Evolutionary conservation across 2,113 vertebrate genomes (phyloP), one percentile per base, ranked within the genome.

Genomic region (Rhynchomys soricoides): DNA sequence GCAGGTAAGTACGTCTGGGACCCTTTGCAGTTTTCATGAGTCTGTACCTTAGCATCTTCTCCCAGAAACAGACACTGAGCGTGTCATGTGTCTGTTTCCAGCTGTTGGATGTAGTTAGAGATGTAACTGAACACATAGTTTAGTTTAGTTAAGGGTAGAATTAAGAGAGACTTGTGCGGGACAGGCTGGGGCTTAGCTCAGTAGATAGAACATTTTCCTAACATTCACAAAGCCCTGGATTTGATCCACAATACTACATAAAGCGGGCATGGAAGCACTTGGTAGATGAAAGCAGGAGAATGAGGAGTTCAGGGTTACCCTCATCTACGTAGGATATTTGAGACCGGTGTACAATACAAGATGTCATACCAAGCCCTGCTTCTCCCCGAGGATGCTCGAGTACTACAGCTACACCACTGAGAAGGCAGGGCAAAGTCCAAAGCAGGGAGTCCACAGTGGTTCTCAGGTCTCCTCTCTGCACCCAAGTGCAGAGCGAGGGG

Each of bases 1-100:
- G 98, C 99, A 97, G 99, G 99, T 99, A 90, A 98, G 98, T 85
- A 31, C 66, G 15, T 0, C 0, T 91, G 37, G 43, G 31, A 21
- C 85, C 66, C 89, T 95, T 19, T 19, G 40, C 26, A 66, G 45
- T 83, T 15, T 64, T 16, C 7, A 0, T 50, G 89, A 82, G 70
- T 43, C 48, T 50, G 59, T 1, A n/a, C 55, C 91, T 70, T 22
- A 81, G 43, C 48, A 90, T 92, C 82, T 66, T 8, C 17, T 95
- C 16, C 26, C 68, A 93, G 74, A 90, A 92, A 74, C 59, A 87
- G 31, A 88, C 85, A 34, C 55, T 90, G 26, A 70, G 82, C n/a
- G 22, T 78, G 15, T 31, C 1, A 37, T 92, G 19, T n/a, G n/a
- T n/a, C n/a, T n/a, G n/a, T 31, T 90, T 64, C 89, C 0, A 24